These are phyloP conservation scores for Lepidochitona cinerea DNA, from an alignment of 2,888 invertebrate species.

Conservation along the genomic window DNA sequence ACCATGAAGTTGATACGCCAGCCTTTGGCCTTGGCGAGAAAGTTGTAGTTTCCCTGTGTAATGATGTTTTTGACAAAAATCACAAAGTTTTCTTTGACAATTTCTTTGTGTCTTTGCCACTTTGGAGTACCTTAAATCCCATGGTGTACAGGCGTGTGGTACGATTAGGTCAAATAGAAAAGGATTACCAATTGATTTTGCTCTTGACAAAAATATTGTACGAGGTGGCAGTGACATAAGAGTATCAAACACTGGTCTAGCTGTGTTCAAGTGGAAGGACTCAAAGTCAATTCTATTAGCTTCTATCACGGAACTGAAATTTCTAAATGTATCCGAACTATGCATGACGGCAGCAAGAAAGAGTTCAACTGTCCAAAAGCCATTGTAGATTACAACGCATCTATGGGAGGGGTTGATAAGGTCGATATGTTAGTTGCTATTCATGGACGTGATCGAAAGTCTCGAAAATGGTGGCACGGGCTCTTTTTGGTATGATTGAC, in stretches of 20 bases:
- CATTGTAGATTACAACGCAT: background rate
- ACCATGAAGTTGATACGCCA: background rate
- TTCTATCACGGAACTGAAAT: background rate
- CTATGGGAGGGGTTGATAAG: slow-evolving; percentile 1
- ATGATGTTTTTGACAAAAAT: background rate
- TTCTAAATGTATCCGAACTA: background rate
- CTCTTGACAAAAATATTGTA: background rate
- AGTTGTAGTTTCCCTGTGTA: background rate
- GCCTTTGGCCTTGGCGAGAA: background rate
- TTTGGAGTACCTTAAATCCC: background rate
- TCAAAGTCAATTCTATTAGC: background rate
- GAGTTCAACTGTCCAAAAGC: background rate
- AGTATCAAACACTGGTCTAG: background rate
- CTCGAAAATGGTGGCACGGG: background rate
- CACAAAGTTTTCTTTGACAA: slow-evolving; percentile 11
- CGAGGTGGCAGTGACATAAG: background rate
- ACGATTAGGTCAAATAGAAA: slow-evolving; percentile 5
- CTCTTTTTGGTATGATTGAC: background rate
- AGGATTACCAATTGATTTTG: background rate
- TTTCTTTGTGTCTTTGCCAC: background rate
- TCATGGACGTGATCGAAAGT: background rate
- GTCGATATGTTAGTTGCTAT: background rate
- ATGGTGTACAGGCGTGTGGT: background rate
- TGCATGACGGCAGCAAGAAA: background rate
- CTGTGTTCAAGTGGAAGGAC: background rate